Base-by-base conservation (phyloP, 2,888 invertebrate species). In the Oeneis ivallda region DNA sequence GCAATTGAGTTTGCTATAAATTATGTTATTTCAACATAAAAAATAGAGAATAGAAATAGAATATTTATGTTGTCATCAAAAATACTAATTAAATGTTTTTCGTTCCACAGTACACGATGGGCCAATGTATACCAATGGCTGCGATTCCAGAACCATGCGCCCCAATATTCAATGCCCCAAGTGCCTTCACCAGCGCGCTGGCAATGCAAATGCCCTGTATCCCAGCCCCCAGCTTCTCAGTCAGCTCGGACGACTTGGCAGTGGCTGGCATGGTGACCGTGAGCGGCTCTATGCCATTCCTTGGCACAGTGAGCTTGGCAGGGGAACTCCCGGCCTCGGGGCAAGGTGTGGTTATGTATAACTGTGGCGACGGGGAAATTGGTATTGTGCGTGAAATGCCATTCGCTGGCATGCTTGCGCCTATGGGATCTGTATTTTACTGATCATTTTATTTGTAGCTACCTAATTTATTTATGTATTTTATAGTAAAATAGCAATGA, bases 231-330 rank as follows among this genome's bases (percentile, higher is more conserved):
- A 68, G 65, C 8, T 69, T 75, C 54, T 70, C 66, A 26, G 66
- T 75, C 41, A 57, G 73, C 13, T 75, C 83, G 1, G 82, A 82
- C 1, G 70, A 77, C 10, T 65, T 83, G 39, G 49, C 79, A 0
- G 78, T 81, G 17, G 77, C 77, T 32, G 82, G 82, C 1, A 64
- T 69, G 9, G 75, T 82, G 9, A 62, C 75, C 4, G 82, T 82
- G 0, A 56, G 69, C 3, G 82, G 82, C 0, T 75, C 69, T 0
- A 53, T 82, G 45, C 82, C 82, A 1, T 81, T 82, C 65, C 52
- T 75, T 8, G 76, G 81, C 32, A 74, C 81, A 1, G 79, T 83
- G 11, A 73, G 72, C n/a, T 56, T 82, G 3, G 79, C 77, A 15
- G 82, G 83, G 2, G n/a, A 73, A 0, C 53, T 82, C 4, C 80